These are phyloP conservation scores for Tenthredo scrophulariae DNA, from an alignment of 2,888 invertebrate genomes.

Conservation along the genomic window DNA sequence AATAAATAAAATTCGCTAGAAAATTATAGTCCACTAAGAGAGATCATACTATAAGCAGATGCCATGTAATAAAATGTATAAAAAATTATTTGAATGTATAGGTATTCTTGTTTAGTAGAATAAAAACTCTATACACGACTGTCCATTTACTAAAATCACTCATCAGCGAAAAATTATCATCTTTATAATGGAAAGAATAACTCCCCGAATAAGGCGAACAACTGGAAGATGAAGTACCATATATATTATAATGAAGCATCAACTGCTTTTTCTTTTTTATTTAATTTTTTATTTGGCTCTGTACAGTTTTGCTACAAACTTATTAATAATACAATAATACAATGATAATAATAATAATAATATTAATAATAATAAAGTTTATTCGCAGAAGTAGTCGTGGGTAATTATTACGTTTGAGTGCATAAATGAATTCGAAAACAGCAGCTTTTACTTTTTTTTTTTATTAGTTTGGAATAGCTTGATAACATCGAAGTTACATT, in stretches of 20 bases:
- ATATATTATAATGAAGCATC: not conserved
- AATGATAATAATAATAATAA: slow-evolving; percentile 65
- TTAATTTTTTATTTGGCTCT: slow-evolving; percentile 73
- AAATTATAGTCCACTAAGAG: no score
- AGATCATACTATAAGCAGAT: no score
- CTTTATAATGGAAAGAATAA: not conserved
- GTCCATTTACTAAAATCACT: not conserved
- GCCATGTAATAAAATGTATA: no score
- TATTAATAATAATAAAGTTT: slow-evolving; percentile 23
- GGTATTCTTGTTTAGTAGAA: no score
- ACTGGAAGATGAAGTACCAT: not conserved
- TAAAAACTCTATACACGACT: no score
- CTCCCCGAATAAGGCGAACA: not conserved
- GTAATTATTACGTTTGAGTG: slow-evolving; percentile 8
- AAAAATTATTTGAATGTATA: no score
- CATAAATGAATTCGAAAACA: not conserved
- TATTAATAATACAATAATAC: slow-evolving; percentile 66
- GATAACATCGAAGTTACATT: not conserved
- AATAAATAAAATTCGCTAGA: no score
- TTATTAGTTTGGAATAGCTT: not conserved
- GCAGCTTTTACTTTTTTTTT: not conserved
- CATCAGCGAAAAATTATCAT: not conserved
- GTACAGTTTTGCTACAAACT: slow-evolving; percentile 75
- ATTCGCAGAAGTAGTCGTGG: slow-evolving; percentile 14
- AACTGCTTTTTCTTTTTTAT: not conserved